phyloP scores from a whole-genome alignment of 1,140 invertebrate species.

The Drosophila athabasca region DNA sequence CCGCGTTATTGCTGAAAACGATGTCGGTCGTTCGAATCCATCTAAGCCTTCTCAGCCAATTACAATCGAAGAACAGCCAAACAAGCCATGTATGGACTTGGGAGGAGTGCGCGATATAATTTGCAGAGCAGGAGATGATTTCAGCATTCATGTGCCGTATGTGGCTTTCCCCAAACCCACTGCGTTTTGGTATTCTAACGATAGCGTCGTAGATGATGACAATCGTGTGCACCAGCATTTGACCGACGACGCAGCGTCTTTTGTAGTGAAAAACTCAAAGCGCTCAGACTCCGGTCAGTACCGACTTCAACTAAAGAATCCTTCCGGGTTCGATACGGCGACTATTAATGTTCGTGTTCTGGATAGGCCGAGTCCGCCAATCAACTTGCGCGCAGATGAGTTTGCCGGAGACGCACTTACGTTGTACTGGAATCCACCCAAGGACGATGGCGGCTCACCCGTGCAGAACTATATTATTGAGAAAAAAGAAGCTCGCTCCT shows the following conservation, averaged over 20 bases:
- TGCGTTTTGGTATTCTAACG: constrained; percentile 95
- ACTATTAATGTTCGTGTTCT: constrained; percentile 97
- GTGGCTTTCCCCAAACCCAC: constrained; percentile 97
- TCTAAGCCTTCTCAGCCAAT: constrained; percentile 94
- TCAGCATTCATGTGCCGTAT: constrained; percentile 97
- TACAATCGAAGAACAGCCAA: constrained; percentile 96
- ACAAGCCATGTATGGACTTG: constrained; percentile 97
- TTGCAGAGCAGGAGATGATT: constrained; percentile 98
- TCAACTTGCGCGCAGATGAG: constrained; percentile 94
- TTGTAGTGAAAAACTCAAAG: constrained; percentile 96
- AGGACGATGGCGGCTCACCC: constrained; percentile 96
- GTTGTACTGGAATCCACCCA: constrained; percentile 97
- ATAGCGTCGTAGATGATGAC: constrained; percentile 89
- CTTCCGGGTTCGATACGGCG: constrained; percentile 96
- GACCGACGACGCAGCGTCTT: constrained; percentile 93
- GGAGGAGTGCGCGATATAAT: constrained; percentile 96
- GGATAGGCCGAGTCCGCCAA: constrained; percentile 94
- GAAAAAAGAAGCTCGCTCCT: constrained; percentile 92
- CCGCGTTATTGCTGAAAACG: constrained; percentile 97
- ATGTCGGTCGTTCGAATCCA: constrained; percentile 95
- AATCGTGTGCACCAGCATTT: constrained; percentile 92
- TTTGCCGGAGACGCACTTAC: constrained; percentile 97
- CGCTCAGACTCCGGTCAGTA: constrained; percentile 96
- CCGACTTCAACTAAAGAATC: constrained; percentile 95
- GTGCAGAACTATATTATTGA: constrained; percentile 99